Percentiles rank a stretch among this genome's conserved stretches.
These are phyloP conservation scores for Montipora capricornis DNA, from an alignment of 64 coral and sea anemone species.

Conservation along the genomic window DNA sequence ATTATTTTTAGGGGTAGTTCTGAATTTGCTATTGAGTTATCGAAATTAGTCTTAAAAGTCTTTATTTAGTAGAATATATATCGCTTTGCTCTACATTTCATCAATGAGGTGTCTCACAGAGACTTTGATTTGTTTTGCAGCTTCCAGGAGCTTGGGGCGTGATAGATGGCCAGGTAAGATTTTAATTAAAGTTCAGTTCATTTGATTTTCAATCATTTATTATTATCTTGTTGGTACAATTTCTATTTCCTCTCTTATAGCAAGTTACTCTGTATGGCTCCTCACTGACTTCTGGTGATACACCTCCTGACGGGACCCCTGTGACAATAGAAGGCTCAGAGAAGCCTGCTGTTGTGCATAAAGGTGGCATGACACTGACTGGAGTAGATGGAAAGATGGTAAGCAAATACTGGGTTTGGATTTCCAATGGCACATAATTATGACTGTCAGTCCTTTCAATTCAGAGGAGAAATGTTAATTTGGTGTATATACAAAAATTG, in stretches of 20 bases:
- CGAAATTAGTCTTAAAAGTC: no score
- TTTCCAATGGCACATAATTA: no score
- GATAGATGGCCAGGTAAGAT: constrained; percentile 93
- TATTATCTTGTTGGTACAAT: neutral
- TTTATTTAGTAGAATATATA: no score
- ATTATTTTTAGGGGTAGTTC: no score
- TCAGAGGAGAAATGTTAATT: no score
- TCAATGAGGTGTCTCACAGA: no score
- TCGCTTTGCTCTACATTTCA: no score
- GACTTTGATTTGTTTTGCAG: neutral
- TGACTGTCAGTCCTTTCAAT: no score
- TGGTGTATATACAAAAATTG: no score
- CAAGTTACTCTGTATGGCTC: constrained; percentile 96
- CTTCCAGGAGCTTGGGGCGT: constrained; percentile 97
- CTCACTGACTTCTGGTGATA: constrained; percentile 72
- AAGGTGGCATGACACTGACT: constrained; percentile 94
- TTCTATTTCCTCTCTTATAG: constrained; percentile 32
- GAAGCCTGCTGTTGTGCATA: constrained; percentile 90
- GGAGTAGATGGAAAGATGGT: constrained; percentile 97
- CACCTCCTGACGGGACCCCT: constrained; percentile 69
- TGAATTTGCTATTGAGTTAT: no score
- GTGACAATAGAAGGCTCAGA: constrained; percentile 83
- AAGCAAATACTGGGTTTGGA: neutral
- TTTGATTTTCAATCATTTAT: neutral
- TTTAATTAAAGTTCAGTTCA: neutral